Percentiles rank a stretch among this genome's conserved stretches.
Evolutionary conservation across 2,888 invertebrate species (phyloP).

Genomic region (Lapara coniferarum): DNA sequence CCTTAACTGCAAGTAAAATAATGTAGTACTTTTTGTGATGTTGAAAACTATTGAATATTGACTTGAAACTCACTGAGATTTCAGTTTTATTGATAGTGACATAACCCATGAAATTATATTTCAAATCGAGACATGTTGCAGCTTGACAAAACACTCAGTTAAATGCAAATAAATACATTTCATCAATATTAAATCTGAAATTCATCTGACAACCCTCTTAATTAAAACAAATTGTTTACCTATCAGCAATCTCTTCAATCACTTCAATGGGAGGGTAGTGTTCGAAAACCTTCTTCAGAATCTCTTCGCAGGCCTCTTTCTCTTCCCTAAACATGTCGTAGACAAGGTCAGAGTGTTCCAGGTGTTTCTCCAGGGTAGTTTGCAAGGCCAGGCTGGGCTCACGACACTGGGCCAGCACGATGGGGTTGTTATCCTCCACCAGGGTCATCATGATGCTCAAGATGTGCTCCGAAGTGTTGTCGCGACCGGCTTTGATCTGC

Average conservation of each 20-base stretch:
- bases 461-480: slow-evolving; percentile 63
- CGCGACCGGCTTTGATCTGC: slow-evolving; percentile 50
- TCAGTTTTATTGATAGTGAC: no score
- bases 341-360: slow-evolving; percentile 51
- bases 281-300: slow-evolving; percentile 46
- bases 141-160: no score
- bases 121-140: no score
- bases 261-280: slow-evolving; percentile 37
- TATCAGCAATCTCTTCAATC: slow-evolving; percentile 54
- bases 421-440: slow-evolving; percentile 45
- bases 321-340: slow-evolving; percentile 61
- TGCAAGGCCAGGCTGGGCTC: slow-evolving; percentile 52
- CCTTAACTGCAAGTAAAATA: no score
- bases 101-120: no score
- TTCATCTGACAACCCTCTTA: no score
- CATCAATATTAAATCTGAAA: slow-evolving; percentile 17
- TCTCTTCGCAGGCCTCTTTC: slow-evolving; percentile 55
- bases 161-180: slow-evolving; percentile 4
- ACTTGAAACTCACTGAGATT: no score
- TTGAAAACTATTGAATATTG: no score
- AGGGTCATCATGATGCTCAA: slow-evolving; percentile 57
- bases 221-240: slow-evolving; percentile 44
- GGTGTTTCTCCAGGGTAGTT: slow-evolving; percentile 50
- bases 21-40: no score
- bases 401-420: slow-evolving; percentile 51